Percentiles rank a stretch among this genome's conserved stretches.
phyloP scores from a whole-genome alignment of 2,888 invertebrate species.

The Sphaeridia pumilis region DNA sequence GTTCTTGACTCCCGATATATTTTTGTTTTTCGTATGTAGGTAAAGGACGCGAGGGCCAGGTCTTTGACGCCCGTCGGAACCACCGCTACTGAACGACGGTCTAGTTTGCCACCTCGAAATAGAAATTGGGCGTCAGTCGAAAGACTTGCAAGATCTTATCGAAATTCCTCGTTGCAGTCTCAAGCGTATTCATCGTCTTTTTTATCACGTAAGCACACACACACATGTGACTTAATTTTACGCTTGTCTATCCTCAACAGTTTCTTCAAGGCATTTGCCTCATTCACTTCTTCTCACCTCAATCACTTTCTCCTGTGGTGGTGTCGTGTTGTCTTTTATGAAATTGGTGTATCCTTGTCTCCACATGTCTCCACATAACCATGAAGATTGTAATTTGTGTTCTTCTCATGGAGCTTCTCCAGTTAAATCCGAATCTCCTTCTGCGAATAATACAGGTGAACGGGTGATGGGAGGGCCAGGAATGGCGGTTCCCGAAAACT shows the following conservation, averaged over 20 bases:
- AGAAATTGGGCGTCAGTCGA: slow-evolving; percentile 18
- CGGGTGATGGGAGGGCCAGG: slow-evolving; percentile 8
- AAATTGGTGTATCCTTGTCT: no score
- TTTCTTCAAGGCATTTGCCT: not conserved
- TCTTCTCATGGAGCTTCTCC: no score
- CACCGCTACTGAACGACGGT: slow-evolving; percentile 9
- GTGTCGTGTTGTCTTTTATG: not conserved
- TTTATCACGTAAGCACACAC: slow-evolving; percentile 13
- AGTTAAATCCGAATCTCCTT: no score
- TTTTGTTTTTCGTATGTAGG: slow-evolving; percentile 3
- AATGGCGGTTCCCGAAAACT: slow-evolving; percentile 11
- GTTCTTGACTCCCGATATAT: no score
- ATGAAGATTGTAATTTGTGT: no score
- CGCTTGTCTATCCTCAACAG: no score
- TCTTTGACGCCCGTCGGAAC: slow-evolving; percentile 19
- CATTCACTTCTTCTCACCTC: not conserved
- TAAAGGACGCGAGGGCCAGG: slow-evolving; percentile 14
- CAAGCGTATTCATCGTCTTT: slow-evolving; percentile 14
- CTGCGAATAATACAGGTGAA: no score
- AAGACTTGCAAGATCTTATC: slow-evolving; percentile 15
- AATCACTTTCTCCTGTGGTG: not conserved
- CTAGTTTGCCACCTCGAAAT: slow-evolving; percentile 18
- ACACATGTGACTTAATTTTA: no score
- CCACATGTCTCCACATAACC: no score
- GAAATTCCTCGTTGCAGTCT: slow-evolving; percentile 15